A percentile compares a stretch with the other conserved stretches of the same genome.
Evolutionary conservation across 2,888 invertebrate genomes (phyloP).

Genomic region (Allacma fusca): DNA sequence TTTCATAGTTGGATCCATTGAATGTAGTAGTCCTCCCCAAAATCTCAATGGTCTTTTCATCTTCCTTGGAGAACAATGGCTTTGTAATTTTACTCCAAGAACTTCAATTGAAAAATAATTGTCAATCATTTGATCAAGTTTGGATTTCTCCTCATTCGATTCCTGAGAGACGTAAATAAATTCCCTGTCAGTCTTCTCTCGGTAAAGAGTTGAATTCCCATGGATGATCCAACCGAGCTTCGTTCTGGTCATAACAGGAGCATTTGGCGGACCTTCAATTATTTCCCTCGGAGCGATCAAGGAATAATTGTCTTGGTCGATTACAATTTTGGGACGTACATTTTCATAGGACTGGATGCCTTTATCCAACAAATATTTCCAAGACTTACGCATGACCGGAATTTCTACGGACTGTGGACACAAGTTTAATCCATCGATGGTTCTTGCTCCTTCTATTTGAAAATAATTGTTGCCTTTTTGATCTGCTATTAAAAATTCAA

Average conservation of each 20-base stretch:
- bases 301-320: neutral
- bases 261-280: neutral
- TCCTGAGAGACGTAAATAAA: too few relatives aligned
- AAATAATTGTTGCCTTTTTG: too few relatives aligned
- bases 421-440: too few relatives aligned
- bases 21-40: slow-evolving; percentile 24
- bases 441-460: too few relatives aligned
- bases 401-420: too few relatives aligned
- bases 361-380: too few relatives aligned
- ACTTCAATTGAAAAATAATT: slow-evolving; percentile 2
- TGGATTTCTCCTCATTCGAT: neutral
- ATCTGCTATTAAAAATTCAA: too few relatives aligned
- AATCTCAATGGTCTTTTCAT: slow-evolving; percentile 4
- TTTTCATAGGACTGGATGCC: too few relatives aligned
- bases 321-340: neutral
- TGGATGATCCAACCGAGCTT: slow-evolving; percentile 13
- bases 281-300: slow-evolving; percentile 17
- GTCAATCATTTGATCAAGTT: neutral
- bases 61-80: neutral
- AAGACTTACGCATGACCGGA: too few relatives aligned
- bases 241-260: neutral
- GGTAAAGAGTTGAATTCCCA: neutral
- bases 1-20: slow-evolving; percentile 36
- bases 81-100: slow-evolving; percentile 2
- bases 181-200: too few relatives aligned